Evolutionary conservation across 2,888 invertebrate genomes (phyloP).

Genomic region (Hirtodrosophila confusa): DNA sequence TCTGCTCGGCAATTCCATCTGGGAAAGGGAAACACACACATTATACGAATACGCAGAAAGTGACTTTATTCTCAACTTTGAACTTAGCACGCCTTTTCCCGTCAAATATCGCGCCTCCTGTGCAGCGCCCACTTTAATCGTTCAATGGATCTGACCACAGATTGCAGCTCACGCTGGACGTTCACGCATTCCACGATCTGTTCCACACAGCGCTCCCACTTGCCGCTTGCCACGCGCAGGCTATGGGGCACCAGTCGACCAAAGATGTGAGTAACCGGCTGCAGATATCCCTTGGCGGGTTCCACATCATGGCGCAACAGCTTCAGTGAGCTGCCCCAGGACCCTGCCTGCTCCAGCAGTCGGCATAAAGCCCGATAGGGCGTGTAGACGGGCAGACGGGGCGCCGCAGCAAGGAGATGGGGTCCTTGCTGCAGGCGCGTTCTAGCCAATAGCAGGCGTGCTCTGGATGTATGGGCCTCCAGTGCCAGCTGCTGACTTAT

Average conservation of each 20-base stretch:
- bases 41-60: slow-evolving; percentile 11
- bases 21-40: neutral
- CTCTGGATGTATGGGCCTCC: slow-evolving; percentile 24
- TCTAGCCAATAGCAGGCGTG: slow-evolving; percentile 44
- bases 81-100: slow-evolving; percentile 28
- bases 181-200: slow-evolving; percentile 42
- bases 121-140: slow-evolving; percentile 23
- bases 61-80: slow-evolving; percentile 45
- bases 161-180: slow-evolving; percentile 41
- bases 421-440: slow-evolving; percentile 49
- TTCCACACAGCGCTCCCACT: slow-evolving; percentile 52
- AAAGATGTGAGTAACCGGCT: slow-evolving; percentile 46
- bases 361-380: slow-evolving; percentile 44
- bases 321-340: slow-evolving; percentile 16
- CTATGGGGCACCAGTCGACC: slow-evolving; percentile 43
- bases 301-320: slow-evolving; percentile 28
- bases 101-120: slow-evolving; percentile 9
- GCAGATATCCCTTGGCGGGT: slow-evolving; percentile 11
- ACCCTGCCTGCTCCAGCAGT: slow-evolving; percentile 18
- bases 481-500: slow-evolving; percentile 17
- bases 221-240: slow-evolving; percentile 31
- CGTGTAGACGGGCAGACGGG: slow-evolving; percentile 16
- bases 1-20: neutral
- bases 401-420: neutral
- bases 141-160: slow-evolving; percentile 33